phyloP scores from a whole-genome alignment of 2,888 invertebrate species.

The Steromphala cineraria region DNA sequence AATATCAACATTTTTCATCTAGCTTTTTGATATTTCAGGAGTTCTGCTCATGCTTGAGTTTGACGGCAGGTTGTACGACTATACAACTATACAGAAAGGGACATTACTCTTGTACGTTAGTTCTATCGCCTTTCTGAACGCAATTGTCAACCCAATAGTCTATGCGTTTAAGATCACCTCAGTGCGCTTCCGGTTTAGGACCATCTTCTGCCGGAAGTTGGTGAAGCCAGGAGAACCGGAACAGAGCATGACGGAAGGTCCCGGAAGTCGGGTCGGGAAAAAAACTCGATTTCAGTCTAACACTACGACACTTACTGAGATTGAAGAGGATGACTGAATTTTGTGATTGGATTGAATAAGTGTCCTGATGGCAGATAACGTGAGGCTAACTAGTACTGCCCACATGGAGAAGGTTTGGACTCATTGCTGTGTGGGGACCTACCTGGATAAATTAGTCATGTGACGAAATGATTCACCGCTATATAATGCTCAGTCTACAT shows the following conservation, averaged over 20 bases:
- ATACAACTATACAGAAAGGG: slow-evolving; percentile 38
- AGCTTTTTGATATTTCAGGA: slow-evolving; percentile 35
- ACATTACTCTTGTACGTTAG: slow-evolving; percentile 45
- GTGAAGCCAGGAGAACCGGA: not conserved
- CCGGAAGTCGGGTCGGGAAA: not conserved
- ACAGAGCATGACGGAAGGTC: not conserved
- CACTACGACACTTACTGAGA: no score
- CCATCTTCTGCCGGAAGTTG: slow-evolving; percentile 35
- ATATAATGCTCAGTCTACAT: no score
- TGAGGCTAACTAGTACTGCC: no score
- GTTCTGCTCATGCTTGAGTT: slow-evolving; percentile 43
- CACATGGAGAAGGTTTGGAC: no score
- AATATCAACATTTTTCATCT: no score
- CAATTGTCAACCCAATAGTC: slow-evolving; percentile 55
- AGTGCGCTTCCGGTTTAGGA: slow-evolving; percentile 44
- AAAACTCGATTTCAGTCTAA: not conserved
- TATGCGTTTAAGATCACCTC: slow-evolving; percentile 53
- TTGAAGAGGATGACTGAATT: no score
- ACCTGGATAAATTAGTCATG: no score
- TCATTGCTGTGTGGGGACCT: no score
- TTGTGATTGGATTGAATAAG: no score
- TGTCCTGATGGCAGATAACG: no score
- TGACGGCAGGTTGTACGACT: slow-evolving; percentile 29
- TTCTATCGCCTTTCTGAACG: slow-evolving; percentile 47
- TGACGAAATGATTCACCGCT: no score